Evolutionary conservation across 2,888 invertebrate genomes (phyloP), one percentile per base, ranked within the genome.

Genomic region (Pammene fasciana): DNA sequence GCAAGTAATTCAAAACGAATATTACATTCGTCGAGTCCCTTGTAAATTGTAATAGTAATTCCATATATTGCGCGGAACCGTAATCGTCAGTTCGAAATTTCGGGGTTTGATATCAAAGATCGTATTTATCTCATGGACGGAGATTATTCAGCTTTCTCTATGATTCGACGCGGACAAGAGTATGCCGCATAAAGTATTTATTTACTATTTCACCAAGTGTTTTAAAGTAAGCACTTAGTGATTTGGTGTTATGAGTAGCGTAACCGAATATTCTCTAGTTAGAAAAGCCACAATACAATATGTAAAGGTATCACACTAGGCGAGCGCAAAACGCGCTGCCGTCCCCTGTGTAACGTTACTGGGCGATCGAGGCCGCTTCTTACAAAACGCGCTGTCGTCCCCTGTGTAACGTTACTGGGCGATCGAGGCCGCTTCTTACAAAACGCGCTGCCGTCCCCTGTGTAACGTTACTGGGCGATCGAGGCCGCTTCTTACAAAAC

Each of bases 61-160:
- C 43, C 26, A 62, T 43, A 48, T 61, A 67, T 65, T 48, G 70
- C 59, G 59, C 52, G 71, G 38, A 72, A 61, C 68, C 60, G 64
- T 54, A 62, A 52, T 70, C 66, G 50, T 65, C 64, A 67, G 55
- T 65, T 46, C 61, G 50, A 68, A 65, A 60, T 57, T 60, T 67
- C 66, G 72, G 60, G 70, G 54, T 72, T 70, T 54, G 46, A 57
- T 65, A 64, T 64, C 46, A 43, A 65, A 52, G 71, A 71, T 72
- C 56, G 68, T 73, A 68, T 74, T 82, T 80, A 84, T 82, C 81
- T 84, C 85, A 83, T 89, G 89, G 89, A 89, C 89, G 89, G 89
- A 89, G 83, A 85, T 82, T 79, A 81, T 80, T 81, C 78, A 78
- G 75, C 71, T 76, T 75, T 75, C 70, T 74, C 73, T 72, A 74